Percentiles rank a stretch among this genome's conserved stretches.
phyloP scores from a whole-genome alignment of 2,113 vertebrate genomes.

The Brachyhypopomus occidentalis region DNA sequence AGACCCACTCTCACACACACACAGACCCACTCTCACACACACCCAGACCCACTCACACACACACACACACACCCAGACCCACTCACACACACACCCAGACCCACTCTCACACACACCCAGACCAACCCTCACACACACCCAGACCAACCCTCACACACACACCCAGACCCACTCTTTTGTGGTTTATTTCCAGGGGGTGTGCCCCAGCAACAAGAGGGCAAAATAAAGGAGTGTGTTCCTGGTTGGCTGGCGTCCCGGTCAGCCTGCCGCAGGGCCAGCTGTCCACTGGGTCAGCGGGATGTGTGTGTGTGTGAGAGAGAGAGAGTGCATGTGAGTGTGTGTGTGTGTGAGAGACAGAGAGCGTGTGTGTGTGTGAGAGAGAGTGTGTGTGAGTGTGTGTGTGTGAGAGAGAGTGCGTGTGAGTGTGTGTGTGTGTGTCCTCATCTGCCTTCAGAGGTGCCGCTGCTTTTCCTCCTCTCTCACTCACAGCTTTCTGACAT shows the following conservation, averaged over 20 bases:
- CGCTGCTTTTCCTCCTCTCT: neutral
- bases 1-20: neutral
- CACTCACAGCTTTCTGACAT: constrained; percentile 21
- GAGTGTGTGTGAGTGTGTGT: too few relatives aligned
- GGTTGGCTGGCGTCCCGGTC: neutral
- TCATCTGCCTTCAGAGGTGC: neutral
- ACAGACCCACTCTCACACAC: neutral
- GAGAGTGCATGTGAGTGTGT: too few relatives aligned
- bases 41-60: neutral
- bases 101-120: neutral
- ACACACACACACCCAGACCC: neutral
- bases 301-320: too few relatives aligned
- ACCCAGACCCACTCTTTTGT: neutral
- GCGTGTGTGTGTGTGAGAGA: too few relatives aligned
- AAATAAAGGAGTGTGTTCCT: constrained; percentile 13
- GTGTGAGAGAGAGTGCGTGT: too few relatives aligned
- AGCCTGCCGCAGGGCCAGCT: neutral
- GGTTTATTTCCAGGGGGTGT: neutral
- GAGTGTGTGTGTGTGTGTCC: too few relatives aligned
- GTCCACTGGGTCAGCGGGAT: too few relatives aligned
- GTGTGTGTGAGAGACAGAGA: too few relatives aligned
- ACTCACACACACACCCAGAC: neutral
- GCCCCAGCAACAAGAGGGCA: neutral
- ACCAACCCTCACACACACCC: neutral
- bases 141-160: neutral